Conservation (phyloP, 92 coral and sea anemone genomes). For the Epizoanthus scotinus region DNA sequence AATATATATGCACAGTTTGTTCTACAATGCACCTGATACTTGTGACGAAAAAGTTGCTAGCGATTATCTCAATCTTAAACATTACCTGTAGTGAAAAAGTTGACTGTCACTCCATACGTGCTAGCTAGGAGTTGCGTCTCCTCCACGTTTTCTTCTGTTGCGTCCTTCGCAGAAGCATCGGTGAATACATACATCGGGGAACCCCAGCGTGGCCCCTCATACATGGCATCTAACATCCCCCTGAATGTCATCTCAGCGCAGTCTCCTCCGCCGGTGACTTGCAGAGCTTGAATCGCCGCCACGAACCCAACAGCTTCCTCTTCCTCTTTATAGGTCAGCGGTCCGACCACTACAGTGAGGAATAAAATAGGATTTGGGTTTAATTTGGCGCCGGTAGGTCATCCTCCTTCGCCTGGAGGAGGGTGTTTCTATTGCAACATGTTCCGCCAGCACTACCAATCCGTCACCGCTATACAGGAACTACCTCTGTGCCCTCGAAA, state of each 20-base stretch:
- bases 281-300: conserved; percentile 56
- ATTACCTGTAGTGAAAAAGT: conserved; percentile 81
- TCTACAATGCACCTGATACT: no score
- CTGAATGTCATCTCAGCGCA: conserved; percentile 66
- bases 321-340: conserved; percentile 52
- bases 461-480: no score
- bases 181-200: conserved; percentile 95
- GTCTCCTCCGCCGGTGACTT: conserved; percentile 64
- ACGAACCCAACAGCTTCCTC: conserved; percentile 60
- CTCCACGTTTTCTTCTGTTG: conserved; percentile 57
- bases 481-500: no score
- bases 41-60: no score
- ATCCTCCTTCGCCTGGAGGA: no score
- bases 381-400: no score
- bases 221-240: conserved; percentile 73
- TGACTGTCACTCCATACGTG: conserved; percentile 58
- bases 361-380: not conserved
- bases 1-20: no score
- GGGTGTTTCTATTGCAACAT: no score
- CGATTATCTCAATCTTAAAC: no score
- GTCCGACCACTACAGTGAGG: conserved; percentile 4
- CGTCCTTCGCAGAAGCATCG: conserved; percentile 38
- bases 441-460: no score
- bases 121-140: conserved; percentile 52
- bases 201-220: conserved; percentile 66